Evolutionary conservation across 2,113 vertebrate genomes (phyloP), one percentile per base, ranked within the genome.

Genomic region (Salvelinus fontinalis): DNA sequence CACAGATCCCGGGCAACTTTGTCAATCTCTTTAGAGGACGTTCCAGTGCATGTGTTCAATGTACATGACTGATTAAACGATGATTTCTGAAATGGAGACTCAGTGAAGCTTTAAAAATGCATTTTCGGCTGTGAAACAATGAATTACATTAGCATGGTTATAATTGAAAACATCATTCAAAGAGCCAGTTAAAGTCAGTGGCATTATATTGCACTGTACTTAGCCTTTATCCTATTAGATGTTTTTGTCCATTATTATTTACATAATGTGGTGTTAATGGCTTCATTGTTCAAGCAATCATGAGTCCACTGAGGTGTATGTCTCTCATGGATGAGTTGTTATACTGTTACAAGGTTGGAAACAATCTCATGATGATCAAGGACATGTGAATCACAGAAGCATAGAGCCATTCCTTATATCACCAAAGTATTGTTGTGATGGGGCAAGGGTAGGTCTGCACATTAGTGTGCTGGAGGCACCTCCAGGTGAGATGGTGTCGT

Each of bases 151-250:
- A 93, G 87, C 89, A 81, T 59, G 11, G 74, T 88, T 90, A 82
- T 93, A 93, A 93, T 92, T 93, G 92, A 93, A 93, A 91, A 90
- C 89, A 93, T 93, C 89, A 90, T 93, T 93, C 93, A 94, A 88
- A 85, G 83, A 83, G 82, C 86, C 77, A 81, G 75, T 90, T 89
- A 94, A 93, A 93, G 91, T 92, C 91, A 88, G 81, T 39, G 76
- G 81, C 91, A 87, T 90, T 91, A 90, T 91, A 92, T 86, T 92
- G 89, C 85, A 84, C 89, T 87, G 81, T 87, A 91, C 84, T 92
- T 90, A 89, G 87, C 87, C 81, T 90, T 88, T 85, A 88, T 86
- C 82, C 88, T 79, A 85, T 90, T 87, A 89, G 85, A 93, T 91
- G 89, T 91, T 90, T 92, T 87, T 86, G 84, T 81, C 89, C 83